Evolutionary conservation across 1,140 invertebrate species (phyloP).

Genomic region (Pseudoatta argentina): DNA sequence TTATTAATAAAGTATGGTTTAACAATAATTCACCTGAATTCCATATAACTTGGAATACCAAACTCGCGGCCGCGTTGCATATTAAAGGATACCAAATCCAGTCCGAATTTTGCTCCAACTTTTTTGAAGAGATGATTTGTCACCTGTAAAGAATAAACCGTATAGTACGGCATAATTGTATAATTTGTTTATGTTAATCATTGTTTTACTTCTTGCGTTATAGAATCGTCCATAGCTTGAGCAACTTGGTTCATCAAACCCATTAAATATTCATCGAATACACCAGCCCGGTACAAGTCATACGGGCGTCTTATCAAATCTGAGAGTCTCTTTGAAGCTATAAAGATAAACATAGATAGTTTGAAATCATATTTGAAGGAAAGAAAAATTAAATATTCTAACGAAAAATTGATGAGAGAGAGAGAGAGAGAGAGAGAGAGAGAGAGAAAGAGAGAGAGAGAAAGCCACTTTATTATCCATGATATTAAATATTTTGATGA

Average conservation of each 20-base stretch:
- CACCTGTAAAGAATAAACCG: slow-evolving; percentile 84
- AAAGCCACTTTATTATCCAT: neutral
- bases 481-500: neutral
- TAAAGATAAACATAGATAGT: slow-evolving; percentile 74
- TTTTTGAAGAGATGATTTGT: slow-evolving; percentile 97
- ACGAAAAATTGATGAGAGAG: neutral
- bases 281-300: slow-evolving; percentile 95
- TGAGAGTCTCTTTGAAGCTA: slow-evolving; percentile 95
- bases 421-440: neutral
- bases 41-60: slow-evolving; percentile 96
- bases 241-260: slow-evolving; percentile 97
- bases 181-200: neutral
- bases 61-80: slow-evolving; percentile 97
- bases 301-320: slow-evolving; percentile 95
- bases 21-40: slow-evolving; percentile 88
- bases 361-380: slow-evolving; percentile 20
- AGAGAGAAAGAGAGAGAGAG: neutral
- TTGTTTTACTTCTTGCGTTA: slow-evolving; percentile 92
- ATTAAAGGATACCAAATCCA: slow-evolving; percentile 97
- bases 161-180: neutral
- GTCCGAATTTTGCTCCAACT: slow-evolving; percentile 93
- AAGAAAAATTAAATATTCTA: neutral
- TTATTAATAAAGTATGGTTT: neutral
- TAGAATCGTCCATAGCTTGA: slow-evolving; percentile 97
- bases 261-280: slow-evolving; percentile 96